Percentiles rank a stretch among this genome's conserved stretches.
Conservation (phyloP, 2,113 vertebrate species). For the Pycnonotus jocosus region DNA sequence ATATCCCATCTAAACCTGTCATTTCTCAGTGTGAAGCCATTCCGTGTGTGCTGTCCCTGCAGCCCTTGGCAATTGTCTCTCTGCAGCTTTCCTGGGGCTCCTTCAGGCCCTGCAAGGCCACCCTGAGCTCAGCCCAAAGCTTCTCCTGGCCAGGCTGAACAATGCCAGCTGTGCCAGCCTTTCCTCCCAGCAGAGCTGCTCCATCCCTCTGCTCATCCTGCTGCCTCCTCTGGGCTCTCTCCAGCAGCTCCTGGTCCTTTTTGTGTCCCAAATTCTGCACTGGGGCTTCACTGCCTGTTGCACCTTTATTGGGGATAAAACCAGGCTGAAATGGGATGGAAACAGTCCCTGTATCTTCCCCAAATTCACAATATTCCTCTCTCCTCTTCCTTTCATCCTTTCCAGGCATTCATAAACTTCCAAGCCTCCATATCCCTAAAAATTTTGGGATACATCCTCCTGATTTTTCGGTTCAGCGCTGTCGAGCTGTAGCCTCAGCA, state of each 20-base stretch:
- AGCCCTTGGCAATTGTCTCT: no score
- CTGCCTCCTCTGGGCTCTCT: neutral
- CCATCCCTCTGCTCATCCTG: neutral
- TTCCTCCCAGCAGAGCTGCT: neutral
- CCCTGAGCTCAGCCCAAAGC: neutral
- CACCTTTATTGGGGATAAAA: neutral
- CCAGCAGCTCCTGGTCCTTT: neutral
- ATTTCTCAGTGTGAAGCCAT: no score
- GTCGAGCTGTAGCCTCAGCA: conserved; percentile 14
- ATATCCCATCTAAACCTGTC: no score
- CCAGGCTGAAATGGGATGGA: neutral
- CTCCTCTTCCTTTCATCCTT: neutral
- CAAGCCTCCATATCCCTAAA: neutral
- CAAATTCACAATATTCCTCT: neutral
- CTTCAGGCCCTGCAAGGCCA: no score
- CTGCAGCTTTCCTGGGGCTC: no score
- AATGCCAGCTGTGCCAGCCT: neutral
- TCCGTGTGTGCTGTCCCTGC: no score
- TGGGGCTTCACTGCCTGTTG: neutral
- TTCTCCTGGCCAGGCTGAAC: neutral
- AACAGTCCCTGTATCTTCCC: neutral
- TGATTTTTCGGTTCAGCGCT: neutral
- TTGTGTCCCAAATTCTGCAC: neutral
- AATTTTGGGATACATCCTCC: neutral
- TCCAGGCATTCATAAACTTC: neutral